phyloP scores from a whole-genome alignment of 2,888 invertebrate genomes.

The Isoperla grammatica region DNA sequence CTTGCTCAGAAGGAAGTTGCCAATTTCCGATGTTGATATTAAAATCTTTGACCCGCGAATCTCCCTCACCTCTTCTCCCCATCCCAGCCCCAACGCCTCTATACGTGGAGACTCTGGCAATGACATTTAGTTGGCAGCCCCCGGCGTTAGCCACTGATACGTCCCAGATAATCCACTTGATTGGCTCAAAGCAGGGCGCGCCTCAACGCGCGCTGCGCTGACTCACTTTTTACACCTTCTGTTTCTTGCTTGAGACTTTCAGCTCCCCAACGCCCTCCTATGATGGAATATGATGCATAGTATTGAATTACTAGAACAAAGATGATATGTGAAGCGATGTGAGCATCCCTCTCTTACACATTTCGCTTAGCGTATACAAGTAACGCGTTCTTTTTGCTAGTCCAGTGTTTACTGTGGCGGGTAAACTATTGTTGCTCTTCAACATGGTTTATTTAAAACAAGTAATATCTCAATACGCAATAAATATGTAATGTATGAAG shows the following conservation, averaged over 20 bases:
- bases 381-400: no score
- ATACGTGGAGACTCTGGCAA: conserved; percentile 8
- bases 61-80: no score
- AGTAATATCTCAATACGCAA: no score
- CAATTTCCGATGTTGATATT: conserved; percentile 17
- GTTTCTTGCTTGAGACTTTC: conserved; percentile 10
- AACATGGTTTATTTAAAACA: no score
- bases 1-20: conserved; percentile 11
- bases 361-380: neutral
- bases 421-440: no score
- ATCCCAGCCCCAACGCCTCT: no score
- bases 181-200: neutral
- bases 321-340: neutral
- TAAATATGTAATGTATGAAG: no score
- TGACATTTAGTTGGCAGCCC: conserved; percentile 11
- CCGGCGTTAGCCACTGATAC: neutral
- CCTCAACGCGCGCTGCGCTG: neutral
- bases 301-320: neutral
- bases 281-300: neutral
- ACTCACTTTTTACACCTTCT: conserved; percentile 2
- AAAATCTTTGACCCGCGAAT: conserved; percentile 13
- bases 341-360: neutral
- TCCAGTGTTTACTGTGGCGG: no score
- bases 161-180: conserved; percentile 13
- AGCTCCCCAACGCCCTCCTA: neutral